Evolutionary conservation across 2,113 vertebrate genomes (phyloP), one percentile per base, ranked within the genome.

Genomic region (Phasianus colchicus): DNA sequence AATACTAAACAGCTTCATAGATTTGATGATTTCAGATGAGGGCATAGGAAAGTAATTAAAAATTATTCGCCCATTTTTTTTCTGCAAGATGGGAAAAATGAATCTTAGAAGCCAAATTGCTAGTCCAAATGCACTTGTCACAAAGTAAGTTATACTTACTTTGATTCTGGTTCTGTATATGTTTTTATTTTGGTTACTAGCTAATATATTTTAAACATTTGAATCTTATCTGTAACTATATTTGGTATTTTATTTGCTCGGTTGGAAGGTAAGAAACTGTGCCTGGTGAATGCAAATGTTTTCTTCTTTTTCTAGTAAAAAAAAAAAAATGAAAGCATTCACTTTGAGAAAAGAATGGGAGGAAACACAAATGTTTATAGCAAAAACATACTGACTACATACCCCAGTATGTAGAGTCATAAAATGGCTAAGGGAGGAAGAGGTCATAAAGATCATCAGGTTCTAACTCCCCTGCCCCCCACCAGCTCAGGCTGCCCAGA

Each of bases 21-120:
- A 43, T 52, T 25, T 67, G 40, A 45, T 71, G 0, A 43, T 83
- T 86, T 66, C 55, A 80, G 19, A 27, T 58, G 6, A 47, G 29
- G 8, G 34, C 67, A 3, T 60, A 32, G 80, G 42, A 74, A 80
- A 63, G 13, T 71, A 54, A 66, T 32, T 0, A 0, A 74, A 29
- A 83, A 54, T 86, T 86, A 50, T 45, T 83, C 78, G 74, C 89
- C n/a, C 43, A 63, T 4, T 20, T 92, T 76, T 92, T 79, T 79
- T 75, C 21, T 85, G 30, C 30, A 77, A 66, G 34, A 61, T 7
- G 40, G 32, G 19, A 84, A 81, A 86, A 87, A 29, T 18, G 1
- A 55, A 40, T 60, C n/a, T 88, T 76, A 38, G 6, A 76, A 38
- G 54, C 14, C 32, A 76, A 77, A 21, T 10, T 63, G 19, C 22